Evolutionary conservation across 1,140 invertebrate genomes (phyloP).

Genomic region (Zaprionus capensis): DNA sequence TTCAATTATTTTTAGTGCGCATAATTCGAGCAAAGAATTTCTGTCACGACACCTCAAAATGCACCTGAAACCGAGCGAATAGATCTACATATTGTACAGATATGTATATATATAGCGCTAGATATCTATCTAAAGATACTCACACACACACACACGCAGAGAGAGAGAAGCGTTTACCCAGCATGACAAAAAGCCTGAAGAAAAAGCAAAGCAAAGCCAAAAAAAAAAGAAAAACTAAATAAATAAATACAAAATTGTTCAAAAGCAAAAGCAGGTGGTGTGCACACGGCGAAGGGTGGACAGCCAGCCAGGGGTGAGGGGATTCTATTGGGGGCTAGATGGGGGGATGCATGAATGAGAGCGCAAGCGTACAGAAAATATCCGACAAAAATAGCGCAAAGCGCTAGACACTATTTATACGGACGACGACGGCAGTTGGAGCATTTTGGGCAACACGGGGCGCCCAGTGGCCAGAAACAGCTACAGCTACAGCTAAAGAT

Average conservation of each 20-base stretch:
- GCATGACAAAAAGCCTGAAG: slow-evolving; percentile 31
- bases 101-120: slow-evolving; percentile 17
- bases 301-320: neutral
- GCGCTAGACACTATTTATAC: slow-evolving; percentile 77
- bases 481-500: slow-evolving; percentile 18
- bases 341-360: slow-evolving; percentile 68
- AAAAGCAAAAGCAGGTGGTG: slow-evolving; percentile 42
- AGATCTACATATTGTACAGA: slow-evolving; percentile 10
- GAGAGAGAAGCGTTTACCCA: neutral
- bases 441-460: slow-evolving; percentile 52
- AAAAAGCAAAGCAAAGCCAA: slow-evolving; percentile 7
- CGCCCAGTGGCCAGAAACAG: slow-evolving; percentile 33
- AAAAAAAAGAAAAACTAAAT: slow-evolving; percentile 37
- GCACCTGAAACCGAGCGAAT: slow-evolving; percentile 61
- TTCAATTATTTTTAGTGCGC: slow-evolving; percentile 81
- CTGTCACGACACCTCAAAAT: slow-evolving; percentile 82
- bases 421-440: slow-evolving; percentile 60
- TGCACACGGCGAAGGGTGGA: neutral
- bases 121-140: slow-evolving; percentile 43
- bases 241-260: slow-evolving; percentile 72
- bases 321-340: neutral
- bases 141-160: slow-evolving; percentile 39
- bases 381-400: slow-evolving; percentile 76
- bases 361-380: slow-evolving; percentile 77
- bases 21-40: slow-evolving; percentile 74